A percentile compares a stretch with the other conserved stretches of the same genome.
Conservation (phyloP, 2,888 invertebrate genomes). For the Odontocerum albicorne region DNA sequence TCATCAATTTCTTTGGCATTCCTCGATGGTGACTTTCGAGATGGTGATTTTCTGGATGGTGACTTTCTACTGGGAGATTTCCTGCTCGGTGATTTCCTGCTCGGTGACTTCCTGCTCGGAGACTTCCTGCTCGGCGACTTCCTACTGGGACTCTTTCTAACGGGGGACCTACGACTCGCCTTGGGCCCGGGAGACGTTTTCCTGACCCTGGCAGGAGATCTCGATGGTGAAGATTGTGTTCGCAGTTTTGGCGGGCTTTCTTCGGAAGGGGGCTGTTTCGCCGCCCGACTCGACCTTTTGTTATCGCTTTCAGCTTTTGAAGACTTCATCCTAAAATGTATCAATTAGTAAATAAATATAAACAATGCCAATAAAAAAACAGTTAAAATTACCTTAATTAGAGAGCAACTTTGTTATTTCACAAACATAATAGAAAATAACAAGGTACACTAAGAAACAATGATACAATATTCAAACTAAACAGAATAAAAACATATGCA, state of each 20-base stretch:
- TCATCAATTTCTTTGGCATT: conserved; percentile 43
- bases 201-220: conserved; percentile 47
- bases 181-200: conserved; percentile 24
- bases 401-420: too few species aligned
- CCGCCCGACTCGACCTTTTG: conserved; percentile 32
- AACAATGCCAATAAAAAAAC: not conserved
- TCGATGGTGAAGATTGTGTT: conserved; percentile 46
- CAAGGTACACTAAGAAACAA: not conserved
- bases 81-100: conserved; percentile 55
- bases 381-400: too few species aligned
- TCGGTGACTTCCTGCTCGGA: conserved; percentile 45
- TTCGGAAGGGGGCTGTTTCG: conserved; percentile 43
- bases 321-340: conserved; percentile 33
- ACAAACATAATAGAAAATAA: too few species aligned
- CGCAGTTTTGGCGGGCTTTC: conserved; percentile 48
- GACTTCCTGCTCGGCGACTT: conserved; percentile 56
- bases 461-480: too few species aligned
- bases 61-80: conserved; percentile 58
- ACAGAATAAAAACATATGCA: too few species aligned
- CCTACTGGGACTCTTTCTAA: conserved; percentile 56
- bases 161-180: conserved; percentile 40
- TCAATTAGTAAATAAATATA: not conserved
- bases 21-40: conserved; percentile 50
- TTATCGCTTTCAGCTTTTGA: conserved; percentile 24
- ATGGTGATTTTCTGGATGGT: conserved; percentile 56